A percentile compares a stretch with the other conserved stretches of the same genome.
These are phyloP conservation scores for Entomobrya proxima DNA, from an alignment of 2,888 invertebrate genomes.

Conservation along the genomic window DNA sequence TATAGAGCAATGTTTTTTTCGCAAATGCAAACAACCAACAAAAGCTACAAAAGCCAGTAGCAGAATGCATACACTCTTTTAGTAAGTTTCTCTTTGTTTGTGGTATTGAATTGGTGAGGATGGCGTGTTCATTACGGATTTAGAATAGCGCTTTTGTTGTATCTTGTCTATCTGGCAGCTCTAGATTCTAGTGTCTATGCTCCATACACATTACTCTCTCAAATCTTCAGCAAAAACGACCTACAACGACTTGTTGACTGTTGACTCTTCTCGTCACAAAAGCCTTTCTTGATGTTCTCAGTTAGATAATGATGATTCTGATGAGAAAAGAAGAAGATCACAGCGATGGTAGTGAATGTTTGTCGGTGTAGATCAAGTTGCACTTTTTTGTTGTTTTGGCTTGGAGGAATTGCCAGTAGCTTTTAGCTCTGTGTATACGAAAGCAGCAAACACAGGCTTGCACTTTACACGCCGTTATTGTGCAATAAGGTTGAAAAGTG, in stretches of 20 bases:
- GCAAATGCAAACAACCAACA: neutral
- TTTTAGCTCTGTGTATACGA: no score
- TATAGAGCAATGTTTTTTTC: neutral
- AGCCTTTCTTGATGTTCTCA: neutral
- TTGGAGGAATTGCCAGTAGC: no score
- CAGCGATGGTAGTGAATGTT: no score
- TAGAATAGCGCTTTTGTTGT: no score
- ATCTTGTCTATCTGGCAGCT: neutral
- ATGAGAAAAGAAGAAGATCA: no score
- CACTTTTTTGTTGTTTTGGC: no score
- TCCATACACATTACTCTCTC: neutral
- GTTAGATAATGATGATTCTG: neutral
- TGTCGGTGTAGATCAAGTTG: no score
- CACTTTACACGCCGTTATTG: neutral
- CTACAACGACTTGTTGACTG: slow-evolving; percentile 15
- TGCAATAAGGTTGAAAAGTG: neutral
- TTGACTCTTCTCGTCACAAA: neutral
- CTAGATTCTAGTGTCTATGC: neutral
- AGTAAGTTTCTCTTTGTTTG: slow-evolving; percentile 23
- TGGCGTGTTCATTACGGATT: no score
- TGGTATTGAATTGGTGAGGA: neutral
- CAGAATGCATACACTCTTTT: no score
- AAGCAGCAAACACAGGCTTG: neutral
- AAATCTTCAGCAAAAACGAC: neutral
- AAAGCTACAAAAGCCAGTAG: neutral